phyloP scores from a whole-genome alignment of 2,797 vertebrate genomes.

The Girardinus metallicus region DNA sequence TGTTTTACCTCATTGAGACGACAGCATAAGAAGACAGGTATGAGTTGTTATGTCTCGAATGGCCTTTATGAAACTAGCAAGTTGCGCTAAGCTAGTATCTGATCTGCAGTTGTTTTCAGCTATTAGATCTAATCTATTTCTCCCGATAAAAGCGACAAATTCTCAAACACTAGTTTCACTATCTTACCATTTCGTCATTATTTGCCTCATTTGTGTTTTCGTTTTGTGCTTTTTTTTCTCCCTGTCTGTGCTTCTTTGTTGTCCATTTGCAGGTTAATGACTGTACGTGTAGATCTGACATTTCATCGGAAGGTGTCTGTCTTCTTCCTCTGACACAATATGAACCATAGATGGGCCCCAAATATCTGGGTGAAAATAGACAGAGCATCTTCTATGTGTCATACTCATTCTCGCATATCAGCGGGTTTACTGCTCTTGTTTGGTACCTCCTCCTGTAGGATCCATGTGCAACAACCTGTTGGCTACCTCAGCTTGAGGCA shows the following conservation, averaged over 20 bases:
- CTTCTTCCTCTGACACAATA: conserved; percentile 47
- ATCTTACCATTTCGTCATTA: conserved; percentile 1
- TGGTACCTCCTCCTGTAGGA: conserved; percentile 72
- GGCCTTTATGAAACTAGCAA: conserved; percentile 27
- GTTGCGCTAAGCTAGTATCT: conserved; percentile 15
- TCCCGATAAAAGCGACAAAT: neutral
- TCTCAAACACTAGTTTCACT: neutral
- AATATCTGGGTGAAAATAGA: conserved; percentile 81
- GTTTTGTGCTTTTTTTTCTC: neutral
- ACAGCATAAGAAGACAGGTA: conserved; percentile 45
- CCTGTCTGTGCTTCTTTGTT: conserved; percentile 33
- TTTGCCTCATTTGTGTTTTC: conserved; percentile 15
- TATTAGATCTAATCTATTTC: neutral
- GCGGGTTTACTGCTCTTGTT: conserved; percentile 69
- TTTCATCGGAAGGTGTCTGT: conserved; percentile 48
- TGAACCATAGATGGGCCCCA: conserved; percentile 82
- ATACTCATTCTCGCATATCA: conserved; percentile 74
- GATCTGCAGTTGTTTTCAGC: neutral
- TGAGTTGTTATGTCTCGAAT: conserved; percentile 16
- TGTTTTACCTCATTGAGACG: neutral
- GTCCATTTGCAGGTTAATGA: conserved; percentile 53
- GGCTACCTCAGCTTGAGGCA: conserved; percentile 57
- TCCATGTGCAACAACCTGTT: conserved; percentile 68
- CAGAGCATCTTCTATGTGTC: conserved; percentile 81
- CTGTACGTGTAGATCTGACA: conserved; percentile 18